Evolutionary conservation across 2,888 invertebrate species (phyloP).

Genomic region (Pedicia rivosa): DNA sequence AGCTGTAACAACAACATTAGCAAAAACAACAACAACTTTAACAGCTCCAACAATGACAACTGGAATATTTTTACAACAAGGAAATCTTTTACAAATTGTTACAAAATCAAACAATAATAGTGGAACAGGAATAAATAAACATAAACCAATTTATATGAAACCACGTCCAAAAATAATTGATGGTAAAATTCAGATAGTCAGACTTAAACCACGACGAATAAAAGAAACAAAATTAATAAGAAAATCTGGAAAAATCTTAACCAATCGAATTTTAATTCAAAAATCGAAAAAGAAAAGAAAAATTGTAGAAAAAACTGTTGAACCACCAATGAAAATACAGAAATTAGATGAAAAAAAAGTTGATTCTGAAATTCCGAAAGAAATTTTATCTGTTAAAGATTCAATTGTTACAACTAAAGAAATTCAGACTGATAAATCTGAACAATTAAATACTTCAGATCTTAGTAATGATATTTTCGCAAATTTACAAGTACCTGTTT

Average conservation of each 20-base stretch:
- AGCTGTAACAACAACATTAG: no score
- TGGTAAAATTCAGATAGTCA: constrained; percentile 12
- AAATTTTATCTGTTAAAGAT: no score
- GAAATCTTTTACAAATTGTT: not conserved
- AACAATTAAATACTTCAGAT: constrained; percentile 25
- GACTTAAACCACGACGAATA: constrained; percentile 6
- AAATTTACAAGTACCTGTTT: constrained; percentile 38
- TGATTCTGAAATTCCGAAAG: no score
- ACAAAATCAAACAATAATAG: not conserved
- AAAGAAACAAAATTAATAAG: constrained; percentile 2
- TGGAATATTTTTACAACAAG: constrained; percentile 2
- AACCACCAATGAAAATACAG: no score
- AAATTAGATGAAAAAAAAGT: no score
- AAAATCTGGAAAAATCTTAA: constrained; percentile 4
- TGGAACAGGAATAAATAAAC: not conserved
- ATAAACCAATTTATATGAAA: not conserved
- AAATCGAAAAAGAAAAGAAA: not conserved
- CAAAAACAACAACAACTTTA: not conserved
- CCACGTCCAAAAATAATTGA: constrained; percentile 1
- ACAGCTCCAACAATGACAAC: constrained; percentile 6
- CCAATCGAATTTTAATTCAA: not conserved
- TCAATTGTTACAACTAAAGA: no score
- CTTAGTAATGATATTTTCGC: constrained; percentile 43
- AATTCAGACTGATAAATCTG: not conserved
- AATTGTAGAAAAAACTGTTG: no score